Conservation (phyloP, 2,797 vertebrate species). For the Leuciscus waleckii region DNA sequence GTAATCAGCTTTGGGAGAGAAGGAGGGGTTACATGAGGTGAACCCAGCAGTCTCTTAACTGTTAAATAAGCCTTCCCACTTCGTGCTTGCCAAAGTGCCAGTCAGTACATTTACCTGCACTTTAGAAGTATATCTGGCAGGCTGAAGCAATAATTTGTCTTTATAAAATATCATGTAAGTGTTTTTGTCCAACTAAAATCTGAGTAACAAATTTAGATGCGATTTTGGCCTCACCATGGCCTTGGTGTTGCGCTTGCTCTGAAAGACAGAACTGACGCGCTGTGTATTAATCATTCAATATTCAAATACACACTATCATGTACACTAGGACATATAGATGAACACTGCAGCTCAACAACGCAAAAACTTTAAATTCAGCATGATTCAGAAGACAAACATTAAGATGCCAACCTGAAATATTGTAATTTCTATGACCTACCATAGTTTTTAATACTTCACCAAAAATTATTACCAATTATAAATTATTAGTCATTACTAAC, state of each 20-base stretch:
- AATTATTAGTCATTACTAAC: not conserved
- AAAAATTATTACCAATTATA: not conserved
- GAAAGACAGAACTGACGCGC: not conserved
- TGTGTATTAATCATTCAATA: not conserved
- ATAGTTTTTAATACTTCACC: not conserved
- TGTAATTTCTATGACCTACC: not conserved
- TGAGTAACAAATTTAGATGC: not conserved
- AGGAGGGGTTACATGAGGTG: conserved; percentile 29
- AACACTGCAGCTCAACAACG: not conserved
- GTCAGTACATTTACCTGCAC: conserved; percentile 16
- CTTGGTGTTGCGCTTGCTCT: not conserved
- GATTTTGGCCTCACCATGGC: not conserved
- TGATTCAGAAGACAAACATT: not conserved
- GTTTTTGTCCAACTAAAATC: not conserved
- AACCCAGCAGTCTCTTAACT: conserved; percentile 10
- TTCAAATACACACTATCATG: not conserved
- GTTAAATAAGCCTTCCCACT: conserved; percentile 4
- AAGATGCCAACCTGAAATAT: not conserved
- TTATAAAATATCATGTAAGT: conserved; percentile 2
- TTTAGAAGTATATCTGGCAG: conserved; percentile 9
- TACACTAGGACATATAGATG: not conserved
- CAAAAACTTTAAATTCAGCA: not conserved
- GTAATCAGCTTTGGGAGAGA: conserved; percentile 26
- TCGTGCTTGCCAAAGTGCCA: not conserved
- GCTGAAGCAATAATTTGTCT: not conserved